Conservation (phyloP, 2,888 invertebrate species). For the Sarcophaga caerulescens region DNA sequence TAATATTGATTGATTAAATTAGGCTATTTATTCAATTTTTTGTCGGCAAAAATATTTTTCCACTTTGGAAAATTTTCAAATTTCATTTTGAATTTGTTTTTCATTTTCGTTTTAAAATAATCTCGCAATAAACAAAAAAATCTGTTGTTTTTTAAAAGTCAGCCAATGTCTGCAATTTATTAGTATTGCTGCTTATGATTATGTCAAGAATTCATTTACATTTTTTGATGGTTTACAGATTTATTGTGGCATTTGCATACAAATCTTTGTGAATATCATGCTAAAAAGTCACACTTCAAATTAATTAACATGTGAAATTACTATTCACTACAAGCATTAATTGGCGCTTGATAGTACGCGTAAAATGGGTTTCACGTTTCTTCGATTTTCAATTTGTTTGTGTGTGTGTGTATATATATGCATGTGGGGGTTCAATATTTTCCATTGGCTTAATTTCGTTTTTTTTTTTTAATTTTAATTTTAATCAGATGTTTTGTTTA, state of each 20-base stretch:
- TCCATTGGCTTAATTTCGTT: background rate
- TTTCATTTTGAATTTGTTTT: background rate
- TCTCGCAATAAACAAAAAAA: background rate
- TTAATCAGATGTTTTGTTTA: background rate
- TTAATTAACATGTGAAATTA: slow-evolving; percentile 25
- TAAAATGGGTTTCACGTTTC: background rate
- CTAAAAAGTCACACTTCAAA: slow-evolving; percentile 20
- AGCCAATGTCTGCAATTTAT: background rate
- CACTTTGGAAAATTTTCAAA: background rate
- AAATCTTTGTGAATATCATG: background rate
- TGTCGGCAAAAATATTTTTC: background rate
- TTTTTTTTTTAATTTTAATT: background rate
- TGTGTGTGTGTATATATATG: background rate
- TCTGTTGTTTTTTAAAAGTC: slow-evolving; percentile 4
- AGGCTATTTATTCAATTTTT: no score
- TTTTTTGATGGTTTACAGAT: background rate
- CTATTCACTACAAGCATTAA: background rate
- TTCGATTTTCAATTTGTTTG: background rate
- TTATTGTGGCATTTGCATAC: background rate
- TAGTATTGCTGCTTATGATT: background rate
- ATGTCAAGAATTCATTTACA: slow-evolving; percentile 1
- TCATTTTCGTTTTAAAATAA: no score
- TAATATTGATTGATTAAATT: no score
- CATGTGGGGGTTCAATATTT: background rate
- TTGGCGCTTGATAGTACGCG: background rate